Evolutionary conservation across 2,888 invertebrate genomes (phyloP).

Genomic region (Drosophila vallismaia): DNA sequence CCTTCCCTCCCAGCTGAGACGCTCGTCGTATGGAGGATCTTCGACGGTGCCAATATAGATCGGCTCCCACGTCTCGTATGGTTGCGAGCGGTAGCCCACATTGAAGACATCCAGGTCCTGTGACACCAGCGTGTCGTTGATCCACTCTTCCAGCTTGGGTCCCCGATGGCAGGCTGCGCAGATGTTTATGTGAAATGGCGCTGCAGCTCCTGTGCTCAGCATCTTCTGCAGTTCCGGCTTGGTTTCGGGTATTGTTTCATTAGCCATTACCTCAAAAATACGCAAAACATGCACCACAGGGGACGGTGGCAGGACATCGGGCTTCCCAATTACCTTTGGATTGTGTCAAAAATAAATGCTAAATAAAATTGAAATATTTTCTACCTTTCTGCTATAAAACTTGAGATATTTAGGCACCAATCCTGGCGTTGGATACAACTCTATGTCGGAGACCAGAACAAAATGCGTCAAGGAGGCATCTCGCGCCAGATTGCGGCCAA

Average conservation of each 20-base stretch:
- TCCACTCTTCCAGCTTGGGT: conserved; percentile 83
- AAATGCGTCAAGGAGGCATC: conserved; percentile 91
- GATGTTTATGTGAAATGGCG: conserved; percentile 55
- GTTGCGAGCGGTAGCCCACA: conserved; percentile 88
- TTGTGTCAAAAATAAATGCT: neutral
- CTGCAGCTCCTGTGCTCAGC: conserved; percentile 26
- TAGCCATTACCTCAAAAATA: conserved; percentile 57
- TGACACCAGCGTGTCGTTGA: conserved; percentile 23
- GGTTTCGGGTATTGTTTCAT: conserved; percentile 49
- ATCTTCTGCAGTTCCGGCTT: conserved; percentile 61
- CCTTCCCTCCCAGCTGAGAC: conserved; percentile 95
- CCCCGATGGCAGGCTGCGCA: conserved; percentile 58
- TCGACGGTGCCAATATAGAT: conserved; percentile 93
- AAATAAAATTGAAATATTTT: too few relatives aligned
- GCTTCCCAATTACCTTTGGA: neutral
- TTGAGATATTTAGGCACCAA: conserved; percentile 90
- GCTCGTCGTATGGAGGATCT: conserved; percentile 93
- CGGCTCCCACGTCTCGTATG: conserved; percentile 92
- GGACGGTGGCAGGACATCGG: neutral
- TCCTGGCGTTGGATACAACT: conserved; percentile 92
- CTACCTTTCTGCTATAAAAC: conserved; percentile 87
- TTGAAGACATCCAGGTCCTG: conserved; percentile 85
- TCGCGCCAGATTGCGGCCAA: conserved; percentile 92
- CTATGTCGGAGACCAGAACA: conserved; percentile 92
- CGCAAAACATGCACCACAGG: conserved; percentile 59